Conservation (phyloP, 2,888 invertebrate genomes). For the Latrodectus elegans region DNA sequence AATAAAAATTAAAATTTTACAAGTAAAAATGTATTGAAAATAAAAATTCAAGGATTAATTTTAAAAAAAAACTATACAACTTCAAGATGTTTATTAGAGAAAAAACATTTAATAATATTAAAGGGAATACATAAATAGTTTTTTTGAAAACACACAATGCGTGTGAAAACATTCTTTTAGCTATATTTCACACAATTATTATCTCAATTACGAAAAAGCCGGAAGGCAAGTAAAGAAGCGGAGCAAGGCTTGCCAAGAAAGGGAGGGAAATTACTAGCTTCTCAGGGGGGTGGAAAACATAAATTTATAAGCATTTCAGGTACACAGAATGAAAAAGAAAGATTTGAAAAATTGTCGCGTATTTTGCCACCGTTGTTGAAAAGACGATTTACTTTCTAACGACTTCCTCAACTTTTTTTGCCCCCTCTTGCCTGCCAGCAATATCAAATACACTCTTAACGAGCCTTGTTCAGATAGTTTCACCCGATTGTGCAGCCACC, state of each 20-base stretch:
- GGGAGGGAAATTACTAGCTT: neutral
- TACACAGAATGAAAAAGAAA: neutral
- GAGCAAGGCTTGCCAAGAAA: neutral
- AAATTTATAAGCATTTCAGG: neutral
- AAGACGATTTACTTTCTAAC: neutral
- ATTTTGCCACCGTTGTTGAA: conserved; percentile 7
- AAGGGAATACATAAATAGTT: neutral
- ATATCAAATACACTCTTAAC: conserved; percentile 57
- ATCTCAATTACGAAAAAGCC: conserved; percentile 4
- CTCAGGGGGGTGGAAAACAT: neutral
- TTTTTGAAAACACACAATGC: neutral
- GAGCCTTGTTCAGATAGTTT: conserved; percentile 9
- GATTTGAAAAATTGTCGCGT: conserved; percentile 23
- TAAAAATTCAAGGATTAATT: no score
- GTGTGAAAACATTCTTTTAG: neutral
- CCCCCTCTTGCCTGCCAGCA: conserved; percentile 32
- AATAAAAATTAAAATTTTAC: no score
- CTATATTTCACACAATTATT: conserved; percentile 24
- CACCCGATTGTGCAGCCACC: neutral
- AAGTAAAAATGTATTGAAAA: no score
- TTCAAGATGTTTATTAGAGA: neutral
- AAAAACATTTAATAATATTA: neutral
- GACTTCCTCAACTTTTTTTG: conserved; percentile 6
- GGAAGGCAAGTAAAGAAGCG: neutral
- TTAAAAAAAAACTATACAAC: neutral